Base-by-base conservation (phyloP, 1,140 invertebrate species). In the Contarinia nasturtii region DNA sequence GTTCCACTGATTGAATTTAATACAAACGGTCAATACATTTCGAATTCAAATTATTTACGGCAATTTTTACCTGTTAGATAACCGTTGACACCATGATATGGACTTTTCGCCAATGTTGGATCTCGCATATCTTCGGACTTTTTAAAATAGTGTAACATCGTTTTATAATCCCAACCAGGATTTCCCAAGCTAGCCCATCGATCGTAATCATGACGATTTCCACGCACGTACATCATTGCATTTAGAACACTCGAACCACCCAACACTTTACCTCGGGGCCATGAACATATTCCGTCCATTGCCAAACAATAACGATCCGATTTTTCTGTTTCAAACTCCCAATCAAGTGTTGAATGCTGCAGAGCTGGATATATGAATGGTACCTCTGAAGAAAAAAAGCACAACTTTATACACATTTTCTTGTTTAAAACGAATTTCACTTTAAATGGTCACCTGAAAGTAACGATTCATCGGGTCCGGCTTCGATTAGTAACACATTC, bases 141-240 rank as follows among this genome's bases (percentile, higher is more conserved):
- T 52, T 78, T 74, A 56, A 90, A 90, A 56, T 88, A 90, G 37
- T 82, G 82, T 21, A 91, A 66, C 42, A 93, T 73, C 20, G 79
- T 80, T 33, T 79, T 71, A 46, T 86, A 82, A 17, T 78, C 70
- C 73, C 86, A 90, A 14, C 74, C 83, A 2, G 58, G 46, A 61
- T 80, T 89, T 52, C 73, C 84, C 60, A 76, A 55, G 33, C 63
- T 62, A 18, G 75, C 75, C 86, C 87, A 94, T 14, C 72, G 59
- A 57, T 95, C 82, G 57, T 91, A 95, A 64, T 93, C 88, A 3
- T 61, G 66, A 34, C 70, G 74, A 64, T 93, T 88, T 1, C 89
- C 89, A 27, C 89, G 66, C 0, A 90, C 74, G 53, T 91, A 93
- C 34, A 89, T 69, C 86, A 93, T 91, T 2, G 82, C 86, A 57